Percentiles rank a stretch among this genome's conserved stretches.
phyloP scores from a whole-genome alignment of 1,140 invertebrate genomes.

The Cyrtorhinus lividipennis region DNA sequence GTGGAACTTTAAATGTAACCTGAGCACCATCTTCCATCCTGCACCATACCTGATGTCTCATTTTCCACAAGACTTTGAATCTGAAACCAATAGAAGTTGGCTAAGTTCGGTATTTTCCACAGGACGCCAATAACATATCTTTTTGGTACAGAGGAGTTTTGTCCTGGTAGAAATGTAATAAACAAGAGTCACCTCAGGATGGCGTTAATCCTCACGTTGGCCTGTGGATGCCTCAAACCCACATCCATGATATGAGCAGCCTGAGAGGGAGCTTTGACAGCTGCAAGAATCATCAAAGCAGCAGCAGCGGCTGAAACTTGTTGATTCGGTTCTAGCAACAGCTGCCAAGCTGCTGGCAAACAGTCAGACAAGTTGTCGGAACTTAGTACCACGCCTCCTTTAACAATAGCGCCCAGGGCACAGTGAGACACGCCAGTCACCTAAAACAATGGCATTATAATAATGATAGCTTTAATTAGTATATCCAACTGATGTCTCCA shows the following conservation, averaged over 20 bases:
- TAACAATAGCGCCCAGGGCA: slow-evolving; percentile 74
- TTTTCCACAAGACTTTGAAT: slow-evolving; percentile 92
- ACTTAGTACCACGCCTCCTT: slow-evolving; percentile 77
- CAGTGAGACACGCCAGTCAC: slow-evolving; percentile 78
- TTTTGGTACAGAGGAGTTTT: too few species aligned
- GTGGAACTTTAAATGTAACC: slow-evolving; percentile 88
- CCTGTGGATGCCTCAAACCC: slow-evolving; percentile 68
- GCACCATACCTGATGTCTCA: slow-evolving; percentile 96
- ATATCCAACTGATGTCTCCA: neutral
- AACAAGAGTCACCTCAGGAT: slow-evolving; percentile 48
- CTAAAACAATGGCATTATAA: slow-evolving; percentile 34
- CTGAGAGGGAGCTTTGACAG: slow-evolving; percentile 75
- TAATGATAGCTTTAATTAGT: too few species aligned
- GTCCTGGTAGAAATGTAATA: too few species aligned
- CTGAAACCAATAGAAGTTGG: slow-evolving; percentile 34
- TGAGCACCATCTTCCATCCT: slow-evolving; percentile 97
- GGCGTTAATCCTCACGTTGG: slow-evolving; percentile 58
- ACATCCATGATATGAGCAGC: slow-evolving; percentile 76
- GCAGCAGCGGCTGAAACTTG: slow-evolving; percentile 68
- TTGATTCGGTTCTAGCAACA: slow-evolving; percentile 67
- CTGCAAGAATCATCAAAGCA: slow-evolving; percentile 78
- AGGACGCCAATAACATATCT: slow-evolving; percentile 3
- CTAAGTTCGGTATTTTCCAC: neutral
- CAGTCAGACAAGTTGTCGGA: slow-evolving; percentile 80
- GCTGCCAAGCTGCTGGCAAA: slow-evolving; percentile 83